Evolutionary conservation across 2,888 invertebrate species (phyloP).

Genomic region (Amiota minor): DNA sequence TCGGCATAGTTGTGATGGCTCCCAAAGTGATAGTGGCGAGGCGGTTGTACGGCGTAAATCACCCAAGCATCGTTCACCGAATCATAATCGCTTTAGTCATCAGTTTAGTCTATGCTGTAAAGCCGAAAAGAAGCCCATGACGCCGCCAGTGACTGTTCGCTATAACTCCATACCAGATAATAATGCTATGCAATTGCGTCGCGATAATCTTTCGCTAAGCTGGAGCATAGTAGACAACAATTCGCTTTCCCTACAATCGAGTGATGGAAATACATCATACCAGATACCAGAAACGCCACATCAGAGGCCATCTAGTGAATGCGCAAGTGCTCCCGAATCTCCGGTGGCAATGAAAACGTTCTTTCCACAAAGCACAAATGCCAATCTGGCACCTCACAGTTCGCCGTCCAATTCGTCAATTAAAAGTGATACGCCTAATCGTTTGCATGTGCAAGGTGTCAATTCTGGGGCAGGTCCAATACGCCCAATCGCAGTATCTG

Average conservation of each 20-base stretch:
- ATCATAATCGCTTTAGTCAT: constrained; percentile 72
- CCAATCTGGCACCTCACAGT: constrained; percentile 54
- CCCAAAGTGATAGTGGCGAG: constrained; percentile 65
- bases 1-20: constrained; percentile 66
- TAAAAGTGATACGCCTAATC: constrained; percentile 60
- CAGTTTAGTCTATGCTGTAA: constrained; percentile 73
- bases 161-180: constrained; percentile 71
- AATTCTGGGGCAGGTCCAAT: constrained; percentile 56
- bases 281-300: constrained; percentile 46
- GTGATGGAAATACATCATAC: constrained; percentile 54
- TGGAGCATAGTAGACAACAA: constrained; percentile 63
- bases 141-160: constrained; percentile 72
- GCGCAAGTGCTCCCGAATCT: constrained; percentile 72
- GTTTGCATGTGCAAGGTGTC: constrained; percentile 25
- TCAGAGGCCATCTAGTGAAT: constrained; percentile 61
- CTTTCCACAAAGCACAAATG: constrained; percentile 51
- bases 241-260: constrained; percentile 60
- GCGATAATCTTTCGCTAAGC: constrained; percentile 66
- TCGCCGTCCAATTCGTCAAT: constrained; percentile 68
- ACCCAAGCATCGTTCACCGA: constrained; percentile 67
- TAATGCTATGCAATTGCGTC: constrained; percentile 46
- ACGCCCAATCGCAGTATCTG: constrained; percentile 72
- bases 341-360: constrained; percentile 67
- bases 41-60: constrained; percentile 64
- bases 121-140: constrained; percentile 69